Base-by-base conservation (phyloP, 37 sponge, comb jelly and placozoan genomes). In the Axinella damicornis region DNA sequence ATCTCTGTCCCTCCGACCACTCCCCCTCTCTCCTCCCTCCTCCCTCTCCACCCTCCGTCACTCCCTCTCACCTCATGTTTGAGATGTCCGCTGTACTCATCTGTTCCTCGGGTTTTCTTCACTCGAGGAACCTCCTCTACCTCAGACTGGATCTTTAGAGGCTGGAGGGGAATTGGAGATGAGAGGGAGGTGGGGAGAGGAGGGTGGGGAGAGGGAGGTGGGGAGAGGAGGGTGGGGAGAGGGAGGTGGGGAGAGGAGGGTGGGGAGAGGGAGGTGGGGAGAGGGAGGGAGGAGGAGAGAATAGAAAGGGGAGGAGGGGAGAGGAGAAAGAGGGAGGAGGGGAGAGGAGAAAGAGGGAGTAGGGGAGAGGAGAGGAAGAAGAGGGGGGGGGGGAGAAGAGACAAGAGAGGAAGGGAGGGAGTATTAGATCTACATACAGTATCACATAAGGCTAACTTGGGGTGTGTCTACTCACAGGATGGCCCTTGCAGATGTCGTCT, bases 401-500 rank as follows among this genome's bases (percentile, higher is more conserved):
- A 15, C 41, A n/a, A 46, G 74, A 25, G 39, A 54, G 38, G 78
- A 16, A 77, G 36, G 63, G 41, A n/a, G 31, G 57, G 71, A 37
- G 27, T 27, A 32, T 2, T 2, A 69, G 22, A 14, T 15, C 14
- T 24, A n/a, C 68, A 66, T n/a, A n/a, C n/a, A n/a, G n/a, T n/a
- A n/a, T n/a, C n/a, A 57, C 18, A 20, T 57, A 21, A 20, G 60
- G 20, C 18, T 70, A n/a, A n/a, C n/a, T n/a, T n/a, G 9, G 46
- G 39, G 54, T 12, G n/a, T 4, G 46, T 4, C 9, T 5, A 66
- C 93, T 84, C 65, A 92, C 93, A 16, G 96, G 91, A 53, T 92
- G 96, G 2, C 97, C 94, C 66, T 94, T 94, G 83, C 97, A 97
- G 18, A 94, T 61, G 16, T 89, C 89, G 19, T 89, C 89, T 17